A percentile compares a stretch with the other conserved stretches of the same genome.
phyloP scores from a whole-genome alignment of 2,888 invertebrate genomes.

The Eupithecia exiguata region DNA sequence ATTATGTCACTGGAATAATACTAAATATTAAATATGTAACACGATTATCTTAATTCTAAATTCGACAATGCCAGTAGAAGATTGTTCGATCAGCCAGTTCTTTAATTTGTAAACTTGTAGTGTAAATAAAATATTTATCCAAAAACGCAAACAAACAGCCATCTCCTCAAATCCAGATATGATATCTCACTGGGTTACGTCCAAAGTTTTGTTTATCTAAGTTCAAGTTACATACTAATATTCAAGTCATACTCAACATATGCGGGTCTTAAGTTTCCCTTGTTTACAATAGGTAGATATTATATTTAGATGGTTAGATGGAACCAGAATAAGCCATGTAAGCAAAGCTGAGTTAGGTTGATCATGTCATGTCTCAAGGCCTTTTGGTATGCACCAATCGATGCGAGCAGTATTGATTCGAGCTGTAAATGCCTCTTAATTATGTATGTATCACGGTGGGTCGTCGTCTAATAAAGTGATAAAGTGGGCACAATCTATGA shows the following conservation, averaged over 20 bases:
- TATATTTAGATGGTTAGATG: not conserved
- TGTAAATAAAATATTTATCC: not conserved
- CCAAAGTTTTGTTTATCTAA: conserved; percentile 20
- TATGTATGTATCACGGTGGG: conserved; percentile 22
- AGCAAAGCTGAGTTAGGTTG: not conserved
- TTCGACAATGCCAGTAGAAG: too few species aligned
- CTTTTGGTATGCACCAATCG: not conserved
- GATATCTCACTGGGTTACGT: conserved; percentile 8
- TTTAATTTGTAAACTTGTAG: not conserved
- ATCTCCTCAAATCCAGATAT: not conserved
- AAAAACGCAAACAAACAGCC: not conserved
- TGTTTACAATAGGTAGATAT: not conserved
- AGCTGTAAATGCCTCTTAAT: conserved; percentile 29
- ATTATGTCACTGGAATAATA: too few species aligned
- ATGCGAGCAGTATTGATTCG: not conserved
- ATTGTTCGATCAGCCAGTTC: too few species aligned
- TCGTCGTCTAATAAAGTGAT: too few species aligned
- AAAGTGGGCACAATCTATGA: too few species aligned
- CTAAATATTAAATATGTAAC: too few species aligned
- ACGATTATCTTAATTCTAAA: too few species aligned
- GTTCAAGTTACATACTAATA: conserved; percentile 16
- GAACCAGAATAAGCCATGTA: not conserved
- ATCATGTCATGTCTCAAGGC: not conserved
- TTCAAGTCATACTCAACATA: not conserved
- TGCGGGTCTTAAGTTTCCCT: conserved; percentile 8